A percentile compares a stretch with the other conserved stretches of the same genome.
phyloP scores from a whole-genome alignment of 2,888 invertebrate genomes.

The Eledone cirrhosa region DNA sequence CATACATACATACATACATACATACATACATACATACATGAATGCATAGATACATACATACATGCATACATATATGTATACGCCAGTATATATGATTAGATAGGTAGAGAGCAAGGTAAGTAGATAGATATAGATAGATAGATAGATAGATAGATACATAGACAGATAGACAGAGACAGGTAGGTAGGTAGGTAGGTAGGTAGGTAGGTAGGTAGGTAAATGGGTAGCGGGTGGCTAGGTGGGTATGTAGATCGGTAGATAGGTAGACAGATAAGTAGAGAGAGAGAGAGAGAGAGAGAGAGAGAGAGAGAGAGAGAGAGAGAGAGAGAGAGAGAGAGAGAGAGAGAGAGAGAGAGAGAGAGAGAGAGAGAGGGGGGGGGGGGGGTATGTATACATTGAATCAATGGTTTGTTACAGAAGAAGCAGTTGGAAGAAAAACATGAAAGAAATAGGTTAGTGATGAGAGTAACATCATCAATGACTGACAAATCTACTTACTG shows the following conservation, averaged over 20 bases:
- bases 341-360: background rate
- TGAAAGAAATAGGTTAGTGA: no score
- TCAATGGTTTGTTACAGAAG: no score
- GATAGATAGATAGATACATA: slow-evolving; percentile 18
- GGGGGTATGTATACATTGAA: no score
- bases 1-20: slow-evolving; percentile 29
- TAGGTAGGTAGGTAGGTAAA: background rate
- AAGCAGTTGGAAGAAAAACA: no score
- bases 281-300: no score
- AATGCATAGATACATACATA: slow-evolving; percentile 16
- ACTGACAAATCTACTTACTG: no score
- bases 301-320: slow-evolving; percentile 31
- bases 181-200: background rate
- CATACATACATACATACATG: background rate
- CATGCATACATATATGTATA: background rate
- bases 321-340: slow-evolving; percentile 31
- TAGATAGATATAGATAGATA: background rate
- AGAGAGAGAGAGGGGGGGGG: no score
- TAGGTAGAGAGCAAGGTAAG: no score
- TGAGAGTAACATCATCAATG: no score
- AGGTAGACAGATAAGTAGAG: no score
- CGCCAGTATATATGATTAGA: background rate
- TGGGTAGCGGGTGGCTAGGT: background rate
- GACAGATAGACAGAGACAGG: slow-evolving; percentile 28
- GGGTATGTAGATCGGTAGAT: background rate